Evolutionary conservation across 2,888 invertebrate species (phyloP).

Genomic region (Bombylius major): DNA sequence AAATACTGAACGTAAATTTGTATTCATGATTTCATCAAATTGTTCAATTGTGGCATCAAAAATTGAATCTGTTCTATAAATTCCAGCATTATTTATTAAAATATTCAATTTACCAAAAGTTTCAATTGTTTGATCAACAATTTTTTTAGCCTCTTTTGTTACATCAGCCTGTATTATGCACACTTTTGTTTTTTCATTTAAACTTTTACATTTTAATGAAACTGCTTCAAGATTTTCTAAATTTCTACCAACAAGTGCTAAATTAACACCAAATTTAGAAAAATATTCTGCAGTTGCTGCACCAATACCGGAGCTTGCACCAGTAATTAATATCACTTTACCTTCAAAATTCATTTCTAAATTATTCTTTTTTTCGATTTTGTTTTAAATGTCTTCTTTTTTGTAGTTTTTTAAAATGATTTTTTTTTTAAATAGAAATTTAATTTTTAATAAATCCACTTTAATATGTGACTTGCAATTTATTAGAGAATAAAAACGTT

Average conservation of each 20-base stretch:
- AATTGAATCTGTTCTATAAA: conserved; percentile 63
- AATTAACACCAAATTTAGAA: conserved; percentile 46
- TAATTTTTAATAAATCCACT: too few species aligned
- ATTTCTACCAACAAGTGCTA: conserved; percentile 58
- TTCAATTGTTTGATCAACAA: conserved; percentile 53
- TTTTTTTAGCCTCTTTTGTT: conserved; percentile 45
- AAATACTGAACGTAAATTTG: conserved; percentile 68
- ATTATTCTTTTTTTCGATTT: too few species aligned
- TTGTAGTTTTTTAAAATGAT: too few species aligned
- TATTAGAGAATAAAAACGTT: too few species aligned
- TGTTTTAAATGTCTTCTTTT: too few species aligned
- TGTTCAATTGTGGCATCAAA: conserved; percentile 71
- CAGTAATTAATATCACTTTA: conserved; percentile 46
- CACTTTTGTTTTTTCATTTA: conserved; percentile 41
- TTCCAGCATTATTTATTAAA: conserved; percentile 80
- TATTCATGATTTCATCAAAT: conserved; percentile 75
- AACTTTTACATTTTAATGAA: conserved; percentile 41
- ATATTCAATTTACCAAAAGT: conserved; percentile 60
- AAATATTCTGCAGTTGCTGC: conserved; percentile 55
- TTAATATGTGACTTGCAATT: too few species aligned
- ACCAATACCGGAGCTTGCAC: conserved; percentile 67
- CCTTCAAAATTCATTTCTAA: neutral
- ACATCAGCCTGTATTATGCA: conserved; percentile 56
- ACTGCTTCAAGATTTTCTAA: conserved; percentile 50
- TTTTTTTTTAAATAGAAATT: too few species aligned